These are phyloP conservation scores for Dynastes hyllus DNA, from an alignment of 2,888 invertebrate genomes.

Conservation along the genomic window DNA sequence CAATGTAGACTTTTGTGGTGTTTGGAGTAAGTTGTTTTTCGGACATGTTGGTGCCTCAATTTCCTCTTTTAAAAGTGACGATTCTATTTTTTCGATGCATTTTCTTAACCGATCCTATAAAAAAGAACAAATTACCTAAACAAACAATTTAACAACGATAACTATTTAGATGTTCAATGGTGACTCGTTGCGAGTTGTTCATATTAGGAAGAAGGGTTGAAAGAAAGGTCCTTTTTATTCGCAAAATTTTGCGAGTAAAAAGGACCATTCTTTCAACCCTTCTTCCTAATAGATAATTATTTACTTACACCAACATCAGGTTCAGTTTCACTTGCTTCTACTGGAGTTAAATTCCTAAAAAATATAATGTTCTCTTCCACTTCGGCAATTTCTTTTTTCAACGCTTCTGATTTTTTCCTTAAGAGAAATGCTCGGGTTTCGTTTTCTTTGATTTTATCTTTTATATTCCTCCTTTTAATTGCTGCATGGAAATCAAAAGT, in stretches of 20 bases:
- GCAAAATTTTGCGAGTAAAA: too few relatives aligned
- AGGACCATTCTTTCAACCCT: too few relatives aligned
- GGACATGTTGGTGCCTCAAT: neutral
- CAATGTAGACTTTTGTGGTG: slow-evolving; percentile 12
- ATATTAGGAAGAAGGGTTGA: too few relatives aligned
- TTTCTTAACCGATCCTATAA: slow-evolving; percentile 52
- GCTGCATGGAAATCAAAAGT: neutral
- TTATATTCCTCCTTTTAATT: slow-evolving; percentile 38
- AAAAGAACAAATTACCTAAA: neutral
- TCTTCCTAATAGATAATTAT: neutral
- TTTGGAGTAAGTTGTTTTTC: slow-evolving; percentile 3
- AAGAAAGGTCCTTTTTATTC: too few relatives aligned
- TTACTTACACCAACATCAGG: slow-evolving; percentile 48
- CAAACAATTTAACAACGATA: neutral
- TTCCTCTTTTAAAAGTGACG: slow-evolving; percentile 43
- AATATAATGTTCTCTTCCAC: slow-evolving; percentile 50
- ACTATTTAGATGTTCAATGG: neutral
- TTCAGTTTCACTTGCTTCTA: slow-evolving; percentile 48
- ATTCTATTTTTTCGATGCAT: slow-evolving; percentile 52
- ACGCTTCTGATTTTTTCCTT: slow-evolving; percentile 31
- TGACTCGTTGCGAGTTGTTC: too few relatives aligned
- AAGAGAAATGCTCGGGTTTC: slow-evolving; percentile 45
- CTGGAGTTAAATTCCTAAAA: slow-evolving; percentile 53
- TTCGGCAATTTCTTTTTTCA: slow-evolving; percentile 47
- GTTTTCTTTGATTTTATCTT: slow-evolving; percentile 46